Evolutionary conservation across 1,140 invertebrate species (phyloP).

Genomic region (Temnothorax curvispinosus): DNA sequence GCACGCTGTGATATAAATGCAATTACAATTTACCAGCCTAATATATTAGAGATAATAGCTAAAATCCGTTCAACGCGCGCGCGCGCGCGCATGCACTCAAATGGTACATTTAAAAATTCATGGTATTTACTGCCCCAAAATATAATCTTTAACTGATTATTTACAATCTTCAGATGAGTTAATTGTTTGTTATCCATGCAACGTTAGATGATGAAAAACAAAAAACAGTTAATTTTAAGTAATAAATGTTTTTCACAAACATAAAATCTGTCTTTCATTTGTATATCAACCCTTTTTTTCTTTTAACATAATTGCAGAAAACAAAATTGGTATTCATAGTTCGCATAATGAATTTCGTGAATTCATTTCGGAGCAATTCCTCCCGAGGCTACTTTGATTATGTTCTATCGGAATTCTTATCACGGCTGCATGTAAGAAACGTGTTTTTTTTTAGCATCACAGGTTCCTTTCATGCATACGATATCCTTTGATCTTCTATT

Average conservation of each 20-base stretch:
- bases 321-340: constrained; percentile 21
- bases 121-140: not conserved
- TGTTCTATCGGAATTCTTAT: constrained; percentile 40
- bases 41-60: not conserved
- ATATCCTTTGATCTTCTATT: constrained; percentile 1
- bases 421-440: not conserved
- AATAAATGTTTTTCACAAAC: not conserved
- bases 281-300: not conserved
- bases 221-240: not conserved
- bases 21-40: not conserved
- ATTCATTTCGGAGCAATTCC: constrained; percentile 12
- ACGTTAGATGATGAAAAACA: not conserved
- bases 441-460: not conserved
- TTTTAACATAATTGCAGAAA: not conserved
- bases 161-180: not conserved
- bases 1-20: not conserved
- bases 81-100: not conserved
- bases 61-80: too few species aligned
- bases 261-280: not conserved
- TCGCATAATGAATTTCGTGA: constrained; percentile 30
- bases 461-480: constrained; percentile 27
- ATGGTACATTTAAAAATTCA: constrained; percentile 19
- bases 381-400: constrained; percentile 13
- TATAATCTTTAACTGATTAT: not conserved
- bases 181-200: not conserved